These are phyloP conservation scores for Acipenser oxyrinchus DNA, from an alignment of 2,797 vertebrate genomes.

Conservation along the genomic window DNA sequence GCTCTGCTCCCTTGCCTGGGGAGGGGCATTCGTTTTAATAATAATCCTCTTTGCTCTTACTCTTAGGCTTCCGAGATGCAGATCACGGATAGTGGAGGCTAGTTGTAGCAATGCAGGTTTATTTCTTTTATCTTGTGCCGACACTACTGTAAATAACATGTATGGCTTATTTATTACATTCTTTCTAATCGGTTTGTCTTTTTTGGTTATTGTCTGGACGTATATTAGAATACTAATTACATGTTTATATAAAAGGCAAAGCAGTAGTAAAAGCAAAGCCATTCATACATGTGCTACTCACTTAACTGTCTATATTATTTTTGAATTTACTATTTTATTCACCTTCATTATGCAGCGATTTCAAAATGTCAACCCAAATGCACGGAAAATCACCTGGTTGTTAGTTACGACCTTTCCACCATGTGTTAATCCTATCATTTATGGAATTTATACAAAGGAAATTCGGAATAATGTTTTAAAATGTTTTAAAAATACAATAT, in stretches of 20 bases:
- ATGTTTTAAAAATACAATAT: not conserved
- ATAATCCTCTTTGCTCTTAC: slow-evolving; percentile 26
- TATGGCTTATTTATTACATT: slow-evolving; percentile 20
- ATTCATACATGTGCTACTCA: slow-evolving; percentile 26
- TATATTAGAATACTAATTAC: slow-evolving; percentile 23
- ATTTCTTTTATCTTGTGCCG: slow-evolving; percentile 24
- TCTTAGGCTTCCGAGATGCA: slow-evolving; percentile 22
- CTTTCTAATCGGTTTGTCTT: slow-evolving; percentile 8
- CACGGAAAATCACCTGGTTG: slow-evolving; percentile 16
- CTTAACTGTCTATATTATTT: slow-evolving; percentile 14
- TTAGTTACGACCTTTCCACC: slow-evolving; percentile 21
- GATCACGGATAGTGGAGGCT: slow-evolving; percentile 20
- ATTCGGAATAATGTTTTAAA: slow-evolving; percentile 8
- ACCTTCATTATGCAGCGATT: slow-evolving; percentile 19
- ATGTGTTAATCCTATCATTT: slow-evolving; percentile 23
- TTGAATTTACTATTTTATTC: slow-evolving; percentile 15
- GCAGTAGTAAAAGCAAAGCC: slow-evolving; percentile 20
- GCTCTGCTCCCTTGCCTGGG: too few species aligned
- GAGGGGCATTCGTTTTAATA: slow-evolving; percentile 7
- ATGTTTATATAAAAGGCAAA: slow-evolving; percentile 12
- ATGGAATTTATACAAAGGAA: slow-evolving; percentile 28
- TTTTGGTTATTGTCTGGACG: slow-evolving; percentile 18
- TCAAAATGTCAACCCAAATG: slow-evolving; percentile 14
- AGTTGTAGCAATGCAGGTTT: slow-evolving; percentile 23
- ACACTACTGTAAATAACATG: slow-evolving; percentile 25